A percentile compares a stretch with the other conserved stretches of the same genome.
Conservation (phyloP, 2,113 vertebrate species). For the Thalassarche chlororhynchos region DNA sequence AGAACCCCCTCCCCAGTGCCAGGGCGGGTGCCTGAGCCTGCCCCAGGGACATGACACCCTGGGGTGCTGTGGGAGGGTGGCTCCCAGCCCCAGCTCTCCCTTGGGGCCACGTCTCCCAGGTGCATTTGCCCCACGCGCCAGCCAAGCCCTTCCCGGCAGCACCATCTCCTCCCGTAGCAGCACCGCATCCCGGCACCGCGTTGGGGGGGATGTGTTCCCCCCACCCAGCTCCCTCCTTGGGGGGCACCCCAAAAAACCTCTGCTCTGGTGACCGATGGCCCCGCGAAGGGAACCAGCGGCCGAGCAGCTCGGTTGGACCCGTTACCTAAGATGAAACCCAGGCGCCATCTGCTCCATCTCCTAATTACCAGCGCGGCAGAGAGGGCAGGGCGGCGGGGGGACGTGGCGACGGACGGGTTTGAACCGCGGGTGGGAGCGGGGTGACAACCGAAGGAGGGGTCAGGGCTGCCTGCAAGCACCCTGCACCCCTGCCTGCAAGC, state of each 20-base stretch:
- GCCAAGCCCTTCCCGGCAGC: background rate
- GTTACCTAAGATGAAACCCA: conserved; percentile 44
- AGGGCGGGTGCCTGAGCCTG: background rate
- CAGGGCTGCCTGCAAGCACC: background rate
- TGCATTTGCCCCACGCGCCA: background rate
- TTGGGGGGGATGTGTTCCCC: accelerated
- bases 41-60: background rate
- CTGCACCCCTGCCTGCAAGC: background rate
- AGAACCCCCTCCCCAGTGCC: background rate
- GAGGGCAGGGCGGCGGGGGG: background rate
- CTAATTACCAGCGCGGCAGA: background rate
- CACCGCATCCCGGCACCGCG: accelerated
- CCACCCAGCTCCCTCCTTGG: background rate
- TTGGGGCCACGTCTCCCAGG: background rate
- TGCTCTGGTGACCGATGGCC: background rate
- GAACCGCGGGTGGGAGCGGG: accelerated
- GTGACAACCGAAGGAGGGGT: background rate
- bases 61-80: background rate
- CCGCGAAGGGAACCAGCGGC: background rate
- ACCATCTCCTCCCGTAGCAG: background rate
- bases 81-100: background rate
- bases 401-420: background rate
- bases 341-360: conserved; percentile 50
- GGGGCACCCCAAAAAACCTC: background rate
- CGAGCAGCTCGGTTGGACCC: background rate